These are phyloP conservation scores for Heliothis subflexa DNA, from an alignment of 1,140 invertebrate genomes.

Conservation along the genomic window DNA sequence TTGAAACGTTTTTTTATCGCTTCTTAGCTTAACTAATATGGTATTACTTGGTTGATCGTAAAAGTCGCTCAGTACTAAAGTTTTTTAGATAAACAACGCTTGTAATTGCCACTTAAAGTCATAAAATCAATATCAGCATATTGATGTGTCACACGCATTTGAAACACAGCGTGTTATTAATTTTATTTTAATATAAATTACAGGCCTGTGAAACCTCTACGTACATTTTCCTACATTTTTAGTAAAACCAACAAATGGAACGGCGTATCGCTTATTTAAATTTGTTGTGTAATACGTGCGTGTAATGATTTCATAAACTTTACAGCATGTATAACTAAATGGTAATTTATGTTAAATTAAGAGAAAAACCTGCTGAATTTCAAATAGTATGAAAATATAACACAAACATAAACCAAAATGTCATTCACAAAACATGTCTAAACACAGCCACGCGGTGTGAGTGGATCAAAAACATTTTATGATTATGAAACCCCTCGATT, in stretches of 20 bases:
- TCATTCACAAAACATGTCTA: slow-evolving; percentile 20
- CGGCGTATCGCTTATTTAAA: slow-evolving; percentile 5
- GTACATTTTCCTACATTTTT: slow-evolving; percentile 16
- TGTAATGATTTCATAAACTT: not conserved
- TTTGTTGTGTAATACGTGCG: slow-evolving; percentile 22
- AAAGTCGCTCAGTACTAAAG: slow-evolving; percentile 61
- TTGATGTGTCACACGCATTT: slow-evolving; percentile 51
- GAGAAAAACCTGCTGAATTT: too few relatives aligned
- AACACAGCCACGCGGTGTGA: slow-evolving; percentile 51
- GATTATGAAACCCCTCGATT: slow-evolving; percentile 84
- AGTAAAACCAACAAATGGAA: not conserved
- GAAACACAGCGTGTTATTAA: slow-evolving; percentile 52
- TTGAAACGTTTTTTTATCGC: slow-evolving; percentile 70
- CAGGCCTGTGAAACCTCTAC: slow-evolving; percentile 10
- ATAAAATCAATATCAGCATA: slow-evolving; percentile 65
- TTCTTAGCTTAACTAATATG: slow-evolving; percentile 63
- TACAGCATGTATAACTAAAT: too few relatives aligned
- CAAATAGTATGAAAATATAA: too few relatives aligned
- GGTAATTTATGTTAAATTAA: too few relatives aligned
- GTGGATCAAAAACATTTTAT: slow-evolving; percentile 83
- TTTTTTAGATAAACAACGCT: slow-evolving; percentile 68
- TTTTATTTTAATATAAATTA: slow-evolving; percentile 55
- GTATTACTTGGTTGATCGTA: slow-evolving; percentile 57
- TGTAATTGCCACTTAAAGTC: slow-evolving; percentile 61
- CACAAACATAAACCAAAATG: slow-evolving; percentile 3